These are phyloP conservation scores for Phengaris arion DNA, from an alignment of 2,888 invertebrate species.

Conservation along the genomic window DNA sequence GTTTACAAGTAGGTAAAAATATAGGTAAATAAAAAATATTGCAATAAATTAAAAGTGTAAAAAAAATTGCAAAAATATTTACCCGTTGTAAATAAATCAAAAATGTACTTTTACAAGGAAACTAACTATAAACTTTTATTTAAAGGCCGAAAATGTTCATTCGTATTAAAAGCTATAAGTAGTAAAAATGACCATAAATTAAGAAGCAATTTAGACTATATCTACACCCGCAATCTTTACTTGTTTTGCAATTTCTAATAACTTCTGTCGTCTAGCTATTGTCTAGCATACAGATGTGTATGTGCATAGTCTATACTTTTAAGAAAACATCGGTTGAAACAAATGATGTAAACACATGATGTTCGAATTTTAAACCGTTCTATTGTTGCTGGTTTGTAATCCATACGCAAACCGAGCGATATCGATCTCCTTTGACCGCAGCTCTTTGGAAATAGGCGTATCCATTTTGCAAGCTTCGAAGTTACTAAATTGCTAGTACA, in stretches of 20 bases:
- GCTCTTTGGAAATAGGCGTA: constrained; percentile 35
- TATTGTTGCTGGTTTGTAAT: constrained; percentile 25
- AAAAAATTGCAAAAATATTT: too few species aligned
- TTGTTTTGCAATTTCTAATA: neutral
- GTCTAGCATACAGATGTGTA: constrained; percentile 2
- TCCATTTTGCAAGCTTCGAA: constrained; percentile 32
- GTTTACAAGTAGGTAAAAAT: too few species aligned
- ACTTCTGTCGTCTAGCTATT: neutral
- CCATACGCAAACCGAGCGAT: constrained; percentile 22
- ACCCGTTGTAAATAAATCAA: too few species aligned
- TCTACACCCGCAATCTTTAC: neutral
- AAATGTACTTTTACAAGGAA: neutral
- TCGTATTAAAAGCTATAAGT: neutral
- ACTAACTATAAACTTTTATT: neutral
- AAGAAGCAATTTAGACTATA: too few species aligned
- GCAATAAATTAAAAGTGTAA: too few species aligned
- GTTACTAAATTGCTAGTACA: constrained; percentile 28
- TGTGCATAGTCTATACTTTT: neutral
- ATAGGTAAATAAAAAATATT: too few species aligned
- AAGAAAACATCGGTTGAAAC: neutral
- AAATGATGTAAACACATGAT: constrained; percentile 12
- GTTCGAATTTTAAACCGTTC: constrained; percentile 29
- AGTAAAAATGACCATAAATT: too few species aligned
- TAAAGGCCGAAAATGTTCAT: neutral
- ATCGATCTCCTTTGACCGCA: constrained; percentile 10